Conservation (phyloP, 2,888 invertebrate genomes). For the Ochropleura plecta region DNA sequence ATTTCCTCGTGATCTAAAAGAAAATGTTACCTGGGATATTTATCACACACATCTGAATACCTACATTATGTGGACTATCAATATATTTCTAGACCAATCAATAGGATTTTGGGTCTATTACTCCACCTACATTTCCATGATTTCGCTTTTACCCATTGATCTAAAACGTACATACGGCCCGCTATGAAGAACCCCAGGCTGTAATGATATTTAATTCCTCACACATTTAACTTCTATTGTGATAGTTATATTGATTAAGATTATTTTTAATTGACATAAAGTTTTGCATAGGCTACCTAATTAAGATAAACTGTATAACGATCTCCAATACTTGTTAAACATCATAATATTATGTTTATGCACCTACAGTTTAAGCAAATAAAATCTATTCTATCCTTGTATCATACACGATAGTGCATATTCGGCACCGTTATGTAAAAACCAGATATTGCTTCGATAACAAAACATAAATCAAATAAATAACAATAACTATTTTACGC, state of each 20-base stretch:
- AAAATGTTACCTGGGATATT: constrained; percentile 3
- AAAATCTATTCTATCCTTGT: neutral
- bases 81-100: neutral
- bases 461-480: constrained; percentile 19
- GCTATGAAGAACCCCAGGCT: neutral
- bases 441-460: constrained; percentile 1
- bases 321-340: no score
- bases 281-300: no score
- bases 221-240: no score
- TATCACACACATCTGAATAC: neutral
- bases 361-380: no score
- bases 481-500: constrained; percentile 12
- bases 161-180: neutral
- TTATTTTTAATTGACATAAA: no score
- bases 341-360: no score
- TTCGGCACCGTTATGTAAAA: constrained; percentile 4
- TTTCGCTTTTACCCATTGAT: neutral
- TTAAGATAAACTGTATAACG: no score
- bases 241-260: no score
- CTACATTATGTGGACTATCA: neutral
- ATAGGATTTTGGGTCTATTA: neutral
- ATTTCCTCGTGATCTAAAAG: neutral
- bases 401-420: neutral
- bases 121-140: neutral
- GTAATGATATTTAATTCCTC: no score